These are phyloP conservation scores for Rhimphoctona megacephalus DNA, from an alignment of 2,888 invertebrate species.

Conservation along the genomic window DNA sequence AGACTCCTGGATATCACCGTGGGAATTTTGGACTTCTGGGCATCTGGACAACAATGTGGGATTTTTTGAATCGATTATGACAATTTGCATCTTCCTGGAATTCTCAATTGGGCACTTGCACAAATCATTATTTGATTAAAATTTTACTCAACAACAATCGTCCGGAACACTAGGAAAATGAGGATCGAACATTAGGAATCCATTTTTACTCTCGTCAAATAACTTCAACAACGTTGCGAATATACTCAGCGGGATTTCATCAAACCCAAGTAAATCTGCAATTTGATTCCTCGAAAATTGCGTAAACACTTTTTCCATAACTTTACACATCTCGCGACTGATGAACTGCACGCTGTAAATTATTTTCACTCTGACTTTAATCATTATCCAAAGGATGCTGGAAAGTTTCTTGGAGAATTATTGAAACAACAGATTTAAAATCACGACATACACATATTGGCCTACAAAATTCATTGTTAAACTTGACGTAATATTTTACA, in stretches of 20 bases:
- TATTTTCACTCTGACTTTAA: background rate
- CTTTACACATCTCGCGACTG: constrained; percentile 11
- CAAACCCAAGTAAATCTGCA: background rate
- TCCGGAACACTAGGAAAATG: background rate
- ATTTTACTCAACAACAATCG: background rate
- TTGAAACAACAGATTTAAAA: background rate
- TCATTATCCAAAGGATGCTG: background rate
- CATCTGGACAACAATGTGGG: background rate
- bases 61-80: background rate
- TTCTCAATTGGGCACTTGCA: too few species aligned
- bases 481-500: background rate
- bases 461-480: background rate
- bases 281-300: background rate
- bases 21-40: background rate
- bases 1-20: background rate
- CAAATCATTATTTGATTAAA: too few species aligned
- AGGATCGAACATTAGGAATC: background rate
- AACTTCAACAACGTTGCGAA: constrained; percentile 1
- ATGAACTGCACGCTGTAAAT: constrained; percentile 24
- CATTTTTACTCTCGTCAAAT: constrained; percentile 33
- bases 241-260: background rate
- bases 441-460: background rate
- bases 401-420: background rate
- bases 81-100: background rate
- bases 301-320: background rate